phyloP scores from a whole-genome alignment of 2,113 vertebrate genomes.

The Camelus dromedarius region DNA sequence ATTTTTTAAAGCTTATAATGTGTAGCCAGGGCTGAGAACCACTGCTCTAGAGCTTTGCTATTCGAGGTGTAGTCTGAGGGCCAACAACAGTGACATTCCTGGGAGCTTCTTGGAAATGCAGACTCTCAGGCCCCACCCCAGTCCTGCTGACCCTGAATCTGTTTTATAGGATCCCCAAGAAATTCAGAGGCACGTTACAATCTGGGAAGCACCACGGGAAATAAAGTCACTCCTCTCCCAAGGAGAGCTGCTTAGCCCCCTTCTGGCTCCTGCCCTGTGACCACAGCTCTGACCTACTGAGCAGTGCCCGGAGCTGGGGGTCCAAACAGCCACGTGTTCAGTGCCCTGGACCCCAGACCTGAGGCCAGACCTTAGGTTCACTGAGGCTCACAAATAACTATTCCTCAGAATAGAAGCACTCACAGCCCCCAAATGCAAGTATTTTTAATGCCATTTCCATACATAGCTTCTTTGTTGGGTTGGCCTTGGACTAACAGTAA shows the following conservation, averaged over 20 bases:
- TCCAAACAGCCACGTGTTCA: background rate
- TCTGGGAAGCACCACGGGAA: background rate
- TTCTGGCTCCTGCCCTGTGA: background rate
- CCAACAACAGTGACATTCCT: background rate
- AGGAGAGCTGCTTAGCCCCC: background rate
- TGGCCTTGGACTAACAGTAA: background rate
- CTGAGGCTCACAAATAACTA: background rate
- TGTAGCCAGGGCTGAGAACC: background rate
- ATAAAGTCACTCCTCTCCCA: background rate
- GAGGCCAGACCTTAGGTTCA: background rate
- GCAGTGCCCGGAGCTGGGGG: background rate
- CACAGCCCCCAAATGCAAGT: background rate
- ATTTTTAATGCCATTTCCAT: background rate
- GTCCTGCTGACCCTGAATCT: background rate
- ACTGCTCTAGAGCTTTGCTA: background rate
- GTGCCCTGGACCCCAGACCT: background rate
- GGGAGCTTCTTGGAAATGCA: background rate
- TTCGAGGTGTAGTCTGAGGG: fast-evolving
- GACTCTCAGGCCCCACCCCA: too few relatives aligned
- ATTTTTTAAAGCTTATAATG: background rate
- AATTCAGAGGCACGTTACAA: background rate
- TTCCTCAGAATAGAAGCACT: background rate
- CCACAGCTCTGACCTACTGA: background rate
- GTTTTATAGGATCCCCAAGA: background rate
- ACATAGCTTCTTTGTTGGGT: background rate